Evolutionary conservation across 2,113 vertebrate species (phyloP), one percentile per base, ranked within the genome.

Genomic region (Lepidothrix coronata): DNA sequence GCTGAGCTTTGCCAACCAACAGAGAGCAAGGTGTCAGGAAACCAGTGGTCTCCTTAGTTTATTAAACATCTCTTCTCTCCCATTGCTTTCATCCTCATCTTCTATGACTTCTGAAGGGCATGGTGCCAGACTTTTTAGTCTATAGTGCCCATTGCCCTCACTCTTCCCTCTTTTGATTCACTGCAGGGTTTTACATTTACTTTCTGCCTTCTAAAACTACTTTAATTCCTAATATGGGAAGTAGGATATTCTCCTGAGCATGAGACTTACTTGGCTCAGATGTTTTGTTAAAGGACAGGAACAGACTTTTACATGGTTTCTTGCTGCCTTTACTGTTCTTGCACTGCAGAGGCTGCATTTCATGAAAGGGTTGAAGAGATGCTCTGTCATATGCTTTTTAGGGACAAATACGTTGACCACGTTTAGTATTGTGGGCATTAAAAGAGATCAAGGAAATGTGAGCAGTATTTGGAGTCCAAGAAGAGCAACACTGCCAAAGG

Each of bases 1-100:
- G 65, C 18, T 58, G 55, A 74, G 28, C 9, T 81, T 41, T 71
- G 48, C 22, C 0, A 0, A 39, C 8, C 25, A 58, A 28, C 43
- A 41, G 67, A 51, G 39, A 93, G 31, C 17, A 54, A 81, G n/a
- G 12, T 66, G 48, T 39, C 39, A 67, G 48, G 57, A 85, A 82
- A 88, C 4, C 3, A 10, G 9, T 46, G 44, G 88, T 31, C 13
- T 44, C 37, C 59, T 54, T 30, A 7, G n/a, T 44, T 74, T 81
- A 55, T 51, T 46, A 28, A 51, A 22, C 25, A 48, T 48, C 13
- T 79, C 12, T 78, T 39, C 12, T 37, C 28, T 63, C n/a, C 22
- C 11, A 9, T 9, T 72, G 20, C 25, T 93, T 93, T 79, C n/a
- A 63, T 30, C 8, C 12, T 12, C 39, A 19, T 79, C 79, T 92